Percentiles rank a stretch among this genome's conserved stretches.
Evolutionary conservation across 2,888 invertebrate species (phyloP).

Genomic region (Margaritifera margaritifera): DNA sequence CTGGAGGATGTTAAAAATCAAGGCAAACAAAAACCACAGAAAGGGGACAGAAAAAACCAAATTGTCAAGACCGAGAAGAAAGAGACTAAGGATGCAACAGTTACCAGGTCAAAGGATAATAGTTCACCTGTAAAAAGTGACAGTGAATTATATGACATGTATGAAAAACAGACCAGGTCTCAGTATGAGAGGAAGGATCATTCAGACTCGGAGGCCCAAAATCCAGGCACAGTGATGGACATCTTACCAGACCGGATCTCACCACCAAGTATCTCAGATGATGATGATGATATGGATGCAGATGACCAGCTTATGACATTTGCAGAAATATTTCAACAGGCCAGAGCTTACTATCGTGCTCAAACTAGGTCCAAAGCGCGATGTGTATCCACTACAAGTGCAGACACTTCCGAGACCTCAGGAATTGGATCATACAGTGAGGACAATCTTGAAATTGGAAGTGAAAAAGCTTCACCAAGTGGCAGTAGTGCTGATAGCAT

Average conservation of each 20-base stretch:
- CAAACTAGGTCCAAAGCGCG: conserved; percentile 12
- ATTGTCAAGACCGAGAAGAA: conserved; percentile 11
- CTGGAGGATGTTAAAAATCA: conserved; percentile 14
- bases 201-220: too few species aligned
- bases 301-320: conserved; percentile 10
- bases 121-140: background rate
- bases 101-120: background rate
- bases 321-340: conserved; percentile 3
- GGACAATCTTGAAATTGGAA: conserved; percentile 44
- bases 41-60: conserved; percentile 5
- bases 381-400: conserved; percentile 61
- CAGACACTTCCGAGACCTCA: conserved; percentile 65
- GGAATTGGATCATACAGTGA: conserved; percentile 64
- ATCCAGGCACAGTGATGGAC: too few species aligned
- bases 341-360: conserved; percentile 1
- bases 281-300: conserved; percentile 25
- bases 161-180: too few species aligned
- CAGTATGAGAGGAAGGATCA: too few species aligned
- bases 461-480: conserved; percentile 50
- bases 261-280: conserved; percentile 10
- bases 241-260: too few species aligned
- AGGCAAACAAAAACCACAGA: background rate
- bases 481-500: conserved; percentile 41
- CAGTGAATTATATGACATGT: too few species aligned
- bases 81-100: background rate